Conservation (phyloP, 2,797 vertebrate genomes). For the Eupleurogrammus muticus region DNA sequence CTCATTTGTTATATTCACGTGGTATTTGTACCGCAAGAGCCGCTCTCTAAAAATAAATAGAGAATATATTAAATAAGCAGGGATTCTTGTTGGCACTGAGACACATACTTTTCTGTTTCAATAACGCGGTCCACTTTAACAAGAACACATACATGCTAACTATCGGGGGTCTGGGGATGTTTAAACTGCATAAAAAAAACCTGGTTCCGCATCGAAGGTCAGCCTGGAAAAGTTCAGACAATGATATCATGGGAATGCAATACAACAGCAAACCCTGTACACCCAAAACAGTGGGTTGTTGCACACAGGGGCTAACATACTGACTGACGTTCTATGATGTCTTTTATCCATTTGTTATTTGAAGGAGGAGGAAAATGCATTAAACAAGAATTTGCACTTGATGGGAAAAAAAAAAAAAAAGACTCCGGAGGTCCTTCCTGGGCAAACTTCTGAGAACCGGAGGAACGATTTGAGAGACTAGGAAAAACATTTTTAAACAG, state of each 20-base stretch:
- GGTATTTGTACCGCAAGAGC: too few species aligned
- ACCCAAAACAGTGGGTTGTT: not conserved
- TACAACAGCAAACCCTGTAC: too few species aligned
- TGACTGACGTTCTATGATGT: not conserved
- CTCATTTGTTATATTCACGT: too few species aligned
- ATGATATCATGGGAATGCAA: not conserved
- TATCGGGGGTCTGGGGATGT: not conserved
- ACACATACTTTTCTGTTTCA: not conserved
- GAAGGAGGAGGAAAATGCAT: slow-evolving; percentile 9
- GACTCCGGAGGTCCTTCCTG: slow-evolving; percentile 17
- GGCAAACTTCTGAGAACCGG: slow-evolving; percentile 13
- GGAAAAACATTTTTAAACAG: slow-evolving; percentile 38
- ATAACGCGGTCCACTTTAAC: not conserved
- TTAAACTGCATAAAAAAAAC: not conserved
- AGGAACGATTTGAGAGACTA: slow-evolving; percentile 6
- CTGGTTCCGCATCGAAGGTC: not conserved
- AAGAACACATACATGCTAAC: not conserved
- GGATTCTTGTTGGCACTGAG: too few species aligned
- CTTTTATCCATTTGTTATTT: slow-evolving; percentile 26
- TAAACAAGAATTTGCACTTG: slow-evolving; percentile 27
- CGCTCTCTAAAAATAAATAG: too few species aligned
- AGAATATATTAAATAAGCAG: too few species aligned
- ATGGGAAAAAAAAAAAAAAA: not conserved
- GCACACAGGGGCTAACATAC: not conserved
- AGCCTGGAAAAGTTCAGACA: not conserved